Evolutionary conservation across 2,797 vertebrate species (phyloP).

Genomic region (Cryptoblepharus egeriae): DNA sequence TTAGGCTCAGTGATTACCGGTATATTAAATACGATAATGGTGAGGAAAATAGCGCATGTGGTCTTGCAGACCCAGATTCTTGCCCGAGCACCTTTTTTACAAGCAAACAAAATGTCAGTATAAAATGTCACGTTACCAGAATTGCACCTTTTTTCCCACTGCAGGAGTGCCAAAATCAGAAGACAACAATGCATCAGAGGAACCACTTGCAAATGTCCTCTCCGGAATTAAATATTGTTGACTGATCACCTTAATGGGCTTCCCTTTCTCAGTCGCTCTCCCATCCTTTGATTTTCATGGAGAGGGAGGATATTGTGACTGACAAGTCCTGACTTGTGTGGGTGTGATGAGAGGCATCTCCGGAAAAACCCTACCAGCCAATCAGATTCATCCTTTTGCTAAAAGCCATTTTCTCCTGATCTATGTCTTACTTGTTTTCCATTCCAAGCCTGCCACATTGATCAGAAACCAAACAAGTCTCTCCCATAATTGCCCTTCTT

Average conservation of each 20-base stretch:
- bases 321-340: constrained; percentile 30
- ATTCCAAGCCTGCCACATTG: constrained; percentile 3
- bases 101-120: neutral
- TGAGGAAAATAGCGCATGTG: neutral
- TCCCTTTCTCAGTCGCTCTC: neutral
- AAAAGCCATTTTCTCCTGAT: constrained; percentile 7
- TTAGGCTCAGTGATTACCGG: constrained; percentile 24
- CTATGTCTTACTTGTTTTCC: constrained; percentile 15
- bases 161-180: neutral
- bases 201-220: neutral
- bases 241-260: neutral
- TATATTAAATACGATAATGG: constrained; percentile 6
- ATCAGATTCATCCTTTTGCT: constrained; percentile 11
- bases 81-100: neutral
- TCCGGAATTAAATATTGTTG: constrained; percentile 20
- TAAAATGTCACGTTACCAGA: neutral
- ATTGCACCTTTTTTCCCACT: neutral
- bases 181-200: neutral
- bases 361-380: constrained; percentile 3
- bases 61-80: neutral
- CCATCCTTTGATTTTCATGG: neutral
- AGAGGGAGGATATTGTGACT: constrained; percentile 28
- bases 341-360: neutral
- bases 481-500: neutral
- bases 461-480: constrained; percentile 18